phyloP scores from a whole-genome alignment of 2,113 vertebrate genomes.

The Gambusia holbrooki region DNA sequence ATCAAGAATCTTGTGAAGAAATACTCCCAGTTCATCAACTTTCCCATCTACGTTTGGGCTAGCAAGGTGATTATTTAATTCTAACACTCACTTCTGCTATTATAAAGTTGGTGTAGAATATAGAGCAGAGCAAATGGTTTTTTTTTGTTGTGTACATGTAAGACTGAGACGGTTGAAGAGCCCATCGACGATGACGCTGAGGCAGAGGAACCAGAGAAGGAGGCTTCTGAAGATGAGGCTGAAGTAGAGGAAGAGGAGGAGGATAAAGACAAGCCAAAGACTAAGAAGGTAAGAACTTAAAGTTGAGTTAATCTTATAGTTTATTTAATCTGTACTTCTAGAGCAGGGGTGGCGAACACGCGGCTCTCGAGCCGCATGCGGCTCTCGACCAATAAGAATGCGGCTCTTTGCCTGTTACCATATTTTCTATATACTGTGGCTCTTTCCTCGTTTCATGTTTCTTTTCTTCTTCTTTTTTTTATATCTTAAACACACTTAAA shows the following conservation, averaged over 20 bases:
- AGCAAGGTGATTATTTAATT: conserved; percentile 87
- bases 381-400: too few species aligned
- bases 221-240: conserved; percentile 90
- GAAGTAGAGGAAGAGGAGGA: conserved; percentile 97
- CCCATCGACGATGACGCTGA: conserved; percentile 92
- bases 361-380: too few species aligned
- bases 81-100: neutral
- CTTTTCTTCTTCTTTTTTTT: too few species aligned
- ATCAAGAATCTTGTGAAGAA: conserved; percentile 97
- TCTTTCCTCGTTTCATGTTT: too few species aligned
- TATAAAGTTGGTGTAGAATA: neutral
- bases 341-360: too few species aligned
- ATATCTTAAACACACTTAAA: too few species aligned
- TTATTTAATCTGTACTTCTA: too few species aligned
- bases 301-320: neutral
- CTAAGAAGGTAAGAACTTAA: conserved; percentile 86
- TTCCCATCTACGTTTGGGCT: conserved; percentile 98
- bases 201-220: conserved; percentile 89
- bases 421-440: too few species aligned
- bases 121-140: neutral
- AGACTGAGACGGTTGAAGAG: conserved; percentile 98
- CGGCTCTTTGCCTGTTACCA: too few species aligned
- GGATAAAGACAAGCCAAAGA: conserved; percentile 97
- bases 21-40: conserved; percentile 99
- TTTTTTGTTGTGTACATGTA: conserved; percentile 5